These are phyloP conservation scores for Rhyzopertha dominica DNA, from an alignment of 1,140 invertebrate species.

Conservation along the genomic window DNA sequence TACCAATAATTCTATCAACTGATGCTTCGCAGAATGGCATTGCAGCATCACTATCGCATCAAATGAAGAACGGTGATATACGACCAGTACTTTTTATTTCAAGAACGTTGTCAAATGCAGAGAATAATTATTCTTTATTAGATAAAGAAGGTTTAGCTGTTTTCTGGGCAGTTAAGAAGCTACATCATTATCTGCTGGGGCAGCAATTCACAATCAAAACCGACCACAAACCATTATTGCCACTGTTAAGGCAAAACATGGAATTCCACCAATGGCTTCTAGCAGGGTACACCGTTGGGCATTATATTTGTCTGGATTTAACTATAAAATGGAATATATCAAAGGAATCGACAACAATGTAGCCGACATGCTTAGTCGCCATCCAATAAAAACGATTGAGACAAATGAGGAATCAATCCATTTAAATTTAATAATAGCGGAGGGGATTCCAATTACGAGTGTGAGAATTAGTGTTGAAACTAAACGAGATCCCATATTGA, in stretches of 20 bases:
- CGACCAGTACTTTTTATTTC: conserved; percentile 17
- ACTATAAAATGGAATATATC: too few relatives aligned
- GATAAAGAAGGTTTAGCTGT: conserved; percentile 23
- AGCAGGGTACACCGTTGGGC: too few relatives aligned
- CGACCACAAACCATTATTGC: conserved; percentile 41
- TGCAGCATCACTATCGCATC: conserved; percentile 17
- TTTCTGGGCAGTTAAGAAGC: conserved; percentile 40
- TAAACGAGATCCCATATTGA: too few relatives aligned
- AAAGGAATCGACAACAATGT: too few relatives aligned
- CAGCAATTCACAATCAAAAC: conserved; percentile 40
- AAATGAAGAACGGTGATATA: conserved; percentile 1
- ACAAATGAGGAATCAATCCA: too few relatives aligned
- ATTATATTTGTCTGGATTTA: too few relatives aligned
- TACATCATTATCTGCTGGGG: conserved; percentile 51
- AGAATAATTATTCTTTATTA: conserved; percentile 21
- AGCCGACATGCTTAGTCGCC: too few relatives aligned
- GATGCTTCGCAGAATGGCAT: conserved; percentile 20
- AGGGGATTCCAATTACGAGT: too few relatives aligned
- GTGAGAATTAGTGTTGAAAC: too few relatives aligned
- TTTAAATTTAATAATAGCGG: too few relatives aligned
- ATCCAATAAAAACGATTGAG: too few relatives aligned
- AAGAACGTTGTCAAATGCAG: conserved; percentile 10
- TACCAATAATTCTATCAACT: conserved; percentile 15
- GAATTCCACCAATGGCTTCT: conserved; percentile 34
- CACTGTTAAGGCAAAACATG: conserved; percentile 44